Evolutionary conservation across 2,797 vertebrate genomes (phyloP), one percentile per base, ranked within the genome.

Genomic region (Helarctos malayanus): DNA sequence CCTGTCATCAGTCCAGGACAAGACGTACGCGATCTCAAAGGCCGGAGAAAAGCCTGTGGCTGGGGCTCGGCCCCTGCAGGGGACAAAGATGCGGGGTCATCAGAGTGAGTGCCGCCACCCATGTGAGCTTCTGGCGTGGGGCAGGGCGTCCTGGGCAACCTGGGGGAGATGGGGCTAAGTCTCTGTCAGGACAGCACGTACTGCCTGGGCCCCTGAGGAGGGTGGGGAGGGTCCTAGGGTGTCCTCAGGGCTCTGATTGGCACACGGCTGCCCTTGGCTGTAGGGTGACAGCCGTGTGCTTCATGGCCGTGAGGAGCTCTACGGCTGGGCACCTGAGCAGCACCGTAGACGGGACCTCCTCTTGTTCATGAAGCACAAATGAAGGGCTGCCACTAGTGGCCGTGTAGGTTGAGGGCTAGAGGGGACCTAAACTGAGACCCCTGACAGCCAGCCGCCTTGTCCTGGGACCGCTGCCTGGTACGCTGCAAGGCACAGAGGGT

Each of bases 161-260:
- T 75, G 56, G 32, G 76, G 63, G 2, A 12, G 19, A 25, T 7
- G 29, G 7, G 54, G 61, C 49, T 21, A 35, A 86, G 38, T 12
- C 6, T 16, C 25, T 5, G 2, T 23, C 41, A n/a, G 65, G 73
- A 8, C 9, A 38, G 47, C 23, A 14, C 0, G 0, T 45, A 2
- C n/a, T 61, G 54, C 21, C 13, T 27, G 9, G 32, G 16, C 47
- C 21, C 12, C 35, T 21, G 14, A 68, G 54, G 3, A 78, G 73
- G 56, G 47, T 4, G 35, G n/a, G 27, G 18, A 35, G n/a, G 14
- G 5, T 83, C 61, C 82, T 38, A 47, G 57, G 80, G 56, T 61
- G 12, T 81, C 57, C 91, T 78, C 71, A n/a, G 41, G 76, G 47
- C 52, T 79, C 83, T 57, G n/a, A 19, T 10, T 4, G 8, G 75